phyloP scores from a whole-genome alignment of 2,888 invertebrate genomes.

The Chalcis sispes region DNA sequence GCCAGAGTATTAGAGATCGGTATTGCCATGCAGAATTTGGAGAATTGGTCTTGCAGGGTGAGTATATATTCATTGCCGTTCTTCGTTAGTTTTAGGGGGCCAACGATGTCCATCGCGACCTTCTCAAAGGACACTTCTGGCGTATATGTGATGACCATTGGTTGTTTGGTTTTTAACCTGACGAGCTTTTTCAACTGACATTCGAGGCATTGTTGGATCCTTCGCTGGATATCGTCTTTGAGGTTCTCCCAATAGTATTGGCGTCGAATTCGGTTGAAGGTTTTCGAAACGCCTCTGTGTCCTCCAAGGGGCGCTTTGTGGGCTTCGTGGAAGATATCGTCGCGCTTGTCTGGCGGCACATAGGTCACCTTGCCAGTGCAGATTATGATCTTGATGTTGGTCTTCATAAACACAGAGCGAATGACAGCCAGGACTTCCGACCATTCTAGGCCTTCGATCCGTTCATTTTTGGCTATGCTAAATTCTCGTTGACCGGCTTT shows the following conservation, averaged over 20 bases:
- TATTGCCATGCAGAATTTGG: slow-evolving; percentile 11
- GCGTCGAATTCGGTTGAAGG: background rate
- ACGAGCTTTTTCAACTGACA: slow-evolving; percentile 34
- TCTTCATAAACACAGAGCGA: too few species aligned
- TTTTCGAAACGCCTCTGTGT: slow-evolving; percentile 17
- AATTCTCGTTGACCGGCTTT: too few species aligned
- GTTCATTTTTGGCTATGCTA: too few species aligned
- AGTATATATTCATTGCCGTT: slow-evolving; percentile 15
- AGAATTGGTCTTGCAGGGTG: background rate
- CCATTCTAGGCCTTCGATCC: too few species aligned
- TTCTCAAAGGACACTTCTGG: background rate
- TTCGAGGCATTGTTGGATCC: slow-evolving; percentile 6
- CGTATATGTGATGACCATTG: background rate
- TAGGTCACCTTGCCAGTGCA: slow-evolving; percentile 7
- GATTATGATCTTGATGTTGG: slow-evolving; percentile 8
- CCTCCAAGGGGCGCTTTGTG: slow-evolving; percentile 2
- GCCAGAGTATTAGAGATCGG: background rate
- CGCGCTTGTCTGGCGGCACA: background rate
- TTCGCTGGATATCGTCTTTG: slow-evolving; percentile 2
- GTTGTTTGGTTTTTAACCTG: slow-evolving; percentile 5
- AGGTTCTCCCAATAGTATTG: slow-evolving; percentile 7
- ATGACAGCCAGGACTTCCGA: too few species aligned
- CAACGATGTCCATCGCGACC: background rate
- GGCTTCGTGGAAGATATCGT: background rate
- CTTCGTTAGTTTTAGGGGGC: background rate